Evolutionary conservation across 1,140 invertebrate species (phyloP), one percentile per base, ranked within the genome.

Genomic region (Hycleus phaleratus): DNA sequence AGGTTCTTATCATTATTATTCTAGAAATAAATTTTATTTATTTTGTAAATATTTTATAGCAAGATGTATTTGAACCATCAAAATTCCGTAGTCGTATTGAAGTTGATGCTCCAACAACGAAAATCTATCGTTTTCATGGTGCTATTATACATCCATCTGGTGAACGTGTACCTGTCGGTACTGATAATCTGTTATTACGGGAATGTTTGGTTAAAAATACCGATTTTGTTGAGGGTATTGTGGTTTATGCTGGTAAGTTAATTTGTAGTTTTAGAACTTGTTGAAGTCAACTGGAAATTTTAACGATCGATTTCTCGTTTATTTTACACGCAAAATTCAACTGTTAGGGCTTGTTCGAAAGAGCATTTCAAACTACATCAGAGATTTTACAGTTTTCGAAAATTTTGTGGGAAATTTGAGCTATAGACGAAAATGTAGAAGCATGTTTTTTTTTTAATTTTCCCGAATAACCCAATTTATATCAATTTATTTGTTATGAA

Each of bases 181-280:
- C 93, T 59, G 92, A 97, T 65, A 96, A 98, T 81, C 81, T 99
- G 59, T 77, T 99, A 56, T 80, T 98, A 39, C 80, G 95, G 69
- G 95, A 96, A 68, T 98, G 95, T 76, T 81, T 92, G 59, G 79
- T 98, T 42, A 95, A 96, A 74, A 98, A 98, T 73, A 89, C 90
- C 1, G 87, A 91, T 68, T 97, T 85, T 74, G 84, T 97, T 40
- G 95, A 98, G 73, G 96, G 96, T 55, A 89, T 99, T 66, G 94
- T 98, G 40, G 88, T 99, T 26, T 98, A 98, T 81, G 93, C 95
- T 57, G 93, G 87, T 87, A 74, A 75, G 63, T 62, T 53, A 42
- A 54, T 48, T 47, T 55, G 0, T 10, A 18, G 18, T 18, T 18
- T 18, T 18, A 18, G 18, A 18, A 18, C 18, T 18, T 18, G 18